A percentile compares a stretch with the other conserved stretches of the same genome.
Evolutionary conservation across 2,113 vertebrate genomes (phyloP).

Genomic region (Saccopteryx leptura): DNA sequence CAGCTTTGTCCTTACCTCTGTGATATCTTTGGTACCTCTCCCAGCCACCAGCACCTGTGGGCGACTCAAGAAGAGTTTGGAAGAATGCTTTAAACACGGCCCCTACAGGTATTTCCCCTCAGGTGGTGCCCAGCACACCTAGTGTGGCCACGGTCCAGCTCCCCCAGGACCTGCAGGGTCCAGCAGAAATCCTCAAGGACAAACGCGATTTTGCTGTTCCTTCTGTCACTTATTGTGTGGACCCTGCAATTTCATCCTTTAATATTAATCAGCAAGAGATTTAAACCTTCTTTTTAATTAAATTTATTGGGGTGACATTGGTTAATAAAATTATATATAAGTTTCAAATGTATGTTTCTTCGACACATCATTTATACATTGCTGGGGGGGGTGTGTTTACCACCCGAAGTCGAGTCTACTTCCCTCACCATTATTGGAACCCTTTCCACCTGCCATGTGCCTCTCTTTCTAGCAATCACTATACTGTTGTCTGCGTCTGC

Average conservation of each 20-base stretch:
- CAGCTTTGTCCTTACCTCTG: not conserved
- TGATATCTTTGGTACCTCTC: not conserved
- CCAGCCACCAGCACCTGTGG: fast-evolving
- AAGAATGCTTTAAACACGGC: not conserved
- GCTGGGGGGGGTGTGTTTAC: not conserved
- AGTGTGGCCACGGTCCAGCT: too few species aligned
- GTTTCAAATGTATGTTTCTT: not conserved
- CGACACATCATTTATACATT: not conserved
- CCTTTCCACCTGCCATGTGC: not conserved
- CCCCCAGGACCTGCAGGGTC: not conserved
- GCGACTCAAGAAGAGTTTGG: not conserved
- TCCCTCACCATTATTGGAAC: not conserved
- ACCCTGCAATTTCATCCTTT: not conserved
- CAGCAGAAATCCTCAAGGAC: not conserved
- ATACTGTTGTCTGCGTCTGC: not conserved
- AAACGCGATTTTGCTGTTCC: not conserved
- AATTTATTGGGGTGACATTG: not conserved
- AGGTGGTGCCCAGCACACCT: too few species aligned
- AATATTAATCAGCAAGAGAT: not conserved
- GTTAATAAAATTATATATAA: not conserved
- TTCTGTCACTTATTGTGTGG: not conserved
- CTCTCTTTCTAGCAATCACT: not conserved
- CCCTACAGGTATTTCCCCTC: too few species aligned
- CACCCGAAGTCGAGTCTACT: not conserved
- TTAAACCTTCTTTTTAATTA: not conserved